Evolutionary conservation across 2,797 vertebrate species (phyloP).

Genomic region (Pantherophis vulpinus): DNA sequence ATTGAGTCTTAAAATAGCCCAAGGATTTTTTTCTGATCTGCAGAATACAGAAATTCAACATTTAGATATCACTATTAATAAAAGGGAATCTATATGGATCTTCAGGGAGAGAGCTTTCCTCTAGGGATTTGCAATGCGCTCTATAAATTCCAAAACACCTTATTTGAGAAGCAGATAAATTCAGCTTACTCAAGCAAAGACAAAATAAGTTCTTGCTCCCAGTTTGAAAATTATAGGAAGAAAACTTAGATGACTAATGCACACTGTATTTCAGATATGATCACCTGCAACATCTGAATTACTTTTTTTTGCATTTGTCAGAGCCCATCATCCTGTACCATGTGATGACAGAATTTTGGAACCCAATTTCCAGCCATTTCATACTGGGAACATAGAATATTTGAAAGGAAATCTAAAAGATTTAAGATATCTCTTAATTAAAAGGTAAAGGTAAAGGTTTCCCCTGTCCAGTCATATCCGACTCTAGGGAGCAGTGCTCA

Average conservation of each 20-base stretch:
- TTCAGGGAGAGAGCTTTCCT: background rate
- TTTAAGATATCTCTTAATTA: background rate
- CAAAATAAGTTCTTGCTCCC: background rate
- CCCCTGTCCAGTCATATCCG: background rate
- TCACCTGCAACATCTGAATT: background rate
- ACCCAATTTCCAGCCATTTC: background rate
- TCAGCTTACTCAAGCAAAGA: constrained; percentile 6
- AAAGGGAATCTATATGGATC: background rate
- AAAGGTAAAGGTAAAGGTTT: background rate
- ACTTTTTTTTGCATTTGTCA: background rate
- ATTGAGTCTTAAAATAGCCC: background rate
- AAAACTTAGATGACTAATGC: background rate
- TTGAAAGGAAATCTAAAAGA: background rate
- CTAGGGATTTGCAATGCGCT: background rate
- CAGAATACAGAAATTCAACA: background rate
- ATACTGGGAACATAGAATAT: background rate
- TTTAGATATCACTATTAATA: background rate
- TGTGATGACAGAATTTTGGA: background rate
- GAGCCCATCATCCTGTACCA: background rate
- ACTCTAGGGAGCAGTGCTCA: background rate
- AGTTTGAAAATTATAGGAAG: background rate
- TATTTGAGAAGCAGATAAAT: background rate
- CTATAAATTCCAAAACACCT: constrained; percentile 3
- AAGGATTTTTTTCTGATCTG: background rate
- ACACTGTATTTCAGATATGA: background rate